These are phyloP conservation scores for Lutjanus erythropterus DNA, from an alignment of 2,113 vertebrate genomes.

Conservation along the genomic window DNA sequence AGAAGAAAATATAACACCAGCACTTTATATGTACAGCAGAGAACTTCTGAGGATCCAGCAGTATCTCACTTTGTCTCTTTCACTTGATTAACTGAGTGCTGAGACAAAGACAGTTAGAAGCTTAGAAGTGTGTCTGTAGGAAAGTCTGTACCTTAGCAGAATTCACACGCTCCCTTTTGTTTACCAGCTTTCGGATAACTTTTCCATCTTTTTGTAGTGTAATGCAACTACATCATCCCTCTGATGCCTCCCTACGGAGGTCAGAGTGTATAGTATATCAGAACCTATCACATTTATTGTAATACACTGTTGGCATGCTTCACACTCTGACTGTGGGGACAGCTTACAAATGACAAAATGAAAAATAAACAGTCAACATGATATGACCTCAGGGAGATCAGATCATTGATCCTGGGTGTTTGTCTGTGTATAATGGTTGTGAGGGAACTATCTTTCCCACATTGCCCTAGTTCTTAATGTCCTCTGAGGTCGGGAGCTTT, in stretches of 20 bases:
- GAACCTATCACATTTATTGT: constrained; percentile 15
- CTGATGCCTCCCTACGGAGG: constrained; percentile 25
- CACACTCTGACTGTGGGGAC: constrained; percentile 10
- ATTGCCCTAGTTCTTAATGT: constrained; percentile 10
- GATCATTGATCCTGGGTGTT: constrained; percentile 20
- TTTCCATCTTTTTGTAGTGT: constrained; percentile 18
- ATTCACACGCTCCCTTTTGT: constrained; percentile 11
- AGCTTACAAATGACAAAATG: constrained; percentile 29
- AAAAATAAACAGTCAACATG: constrained; percentile 30
- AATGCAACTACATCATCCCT: constrained; percentile 28
- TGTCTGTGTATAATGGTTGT: constrained; percentile 33
- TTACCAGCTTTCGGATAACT: constrained; percentile 3
- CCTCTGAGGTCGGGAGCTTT: constrained; percentile 13
- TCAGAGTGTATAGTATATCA: constrained; percentile 18
- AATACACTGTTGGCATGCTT: constrained; percentile 14
- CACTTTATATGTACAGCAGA: not conserved
- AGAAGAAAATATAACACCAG: not conserved
- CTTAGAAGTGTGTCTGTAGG: no score
- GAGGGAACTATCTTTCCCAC: not conserved
- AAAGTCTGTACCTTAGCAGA: not conserved
- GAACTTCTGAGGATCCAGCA: not conserved
- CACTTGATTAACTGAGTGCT: constrained; percentile 1
- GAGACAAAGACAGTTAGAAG: constrained; percentile 19
- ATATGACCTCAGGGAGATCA: constrained; percentile 24
- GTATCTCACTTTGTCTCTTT: not conserved